Evolutionary conservation across 2,888 invertebrate species (phyloP).

Genomic region (Holacanthella duospinosa): DNA sequence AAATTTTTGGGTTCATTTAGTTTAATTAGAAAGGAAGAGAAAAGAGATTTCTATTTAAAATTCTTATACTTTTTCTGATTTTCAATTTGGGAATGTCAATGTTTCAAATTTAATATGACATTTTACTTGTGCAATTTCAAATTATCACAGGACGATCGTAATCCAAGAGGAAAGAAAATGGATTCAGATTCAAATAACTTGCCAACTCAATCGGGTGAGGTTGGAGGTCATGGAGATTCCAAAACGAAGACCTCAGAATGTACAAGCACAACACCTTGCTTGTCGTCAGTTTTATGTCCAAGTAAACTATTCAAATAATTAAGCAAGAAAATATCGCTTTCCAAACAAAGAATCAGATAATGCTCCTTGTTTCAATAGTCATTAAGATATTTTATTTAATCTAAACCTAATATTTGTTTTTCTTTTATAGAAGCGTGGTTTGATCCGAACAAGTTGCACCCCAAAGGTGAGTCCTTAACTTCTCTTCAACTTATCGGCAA

Average conservation of each 20-base stretch:
- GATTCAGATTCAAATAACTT: not conserved
- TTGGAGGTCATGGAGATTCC: not conserved
- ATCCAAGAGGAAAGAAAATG: not conserved
- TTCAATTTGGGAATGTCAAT: no score
- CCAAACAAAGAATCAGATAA: no score
- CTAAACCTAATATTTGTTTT: conserved; percentile 31
- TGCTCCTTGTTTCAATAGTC: not conserved
- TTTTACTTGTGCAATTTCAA: conserved; percentile 4
- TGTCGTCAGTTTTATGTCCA: conserved; percentile 29
- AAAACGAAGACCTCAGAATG: not conserved
- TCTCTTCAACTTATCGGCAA: not conserved
- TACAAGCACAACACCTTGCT: conserved; percentile 11
- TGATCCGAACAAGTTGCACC: conserved; percentile 81
- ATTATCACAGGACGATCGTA: not conserved
- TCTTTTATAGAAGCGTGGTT: conserved; percentile 85
- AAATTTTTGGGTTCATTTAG: no score
- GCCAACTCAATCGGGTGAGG: not conserved
- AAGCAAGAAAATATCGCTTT: no score
- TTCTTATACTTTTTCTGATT: not conserved
- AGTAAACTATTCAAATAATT: conserved; percentile 18
- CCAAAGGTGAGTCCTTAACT: conserved; percentile 62
- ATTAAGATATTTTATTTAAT: not conserved
- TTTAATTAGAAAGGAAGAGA: no score
- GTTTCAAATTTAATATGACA: not conserved
- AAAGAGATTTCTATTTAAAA: not conserved